Percentiles rank a stretch among this genome's conserved stretches.
phyloP scores from a whole-genome alignment of 2,888 invertebrate genomes.

The Chaetoderma sp. region DNA sequence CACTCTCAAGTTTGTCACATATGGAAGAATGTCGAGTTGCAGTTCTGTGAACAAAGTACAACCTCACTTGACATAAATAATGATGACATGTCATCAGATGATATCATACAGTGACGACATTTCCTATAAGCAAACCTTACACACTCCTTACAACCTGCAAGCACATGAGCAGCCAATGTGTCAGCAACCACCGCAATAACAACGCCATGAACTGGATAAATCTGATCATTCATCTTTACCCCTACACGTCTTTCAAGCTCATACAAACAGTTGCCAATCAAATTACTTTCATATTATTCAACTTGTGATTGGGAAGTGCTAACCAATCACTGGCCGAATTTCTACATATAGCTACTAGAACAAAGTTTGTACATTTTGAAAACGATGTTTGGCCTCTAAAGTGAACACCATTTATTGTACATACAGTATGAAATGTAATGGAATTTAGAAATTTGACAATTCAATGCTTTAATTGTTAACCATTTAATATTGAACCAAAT shows the following conservation, averaged over 20 bases:
- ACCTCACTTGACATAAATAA: neutral
- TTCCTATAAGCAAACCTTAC: neutral
- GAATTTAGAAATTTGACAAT: too few species aligned
- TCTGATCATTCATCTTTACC: neutral
- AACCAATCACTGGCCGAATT: too few species aligned
- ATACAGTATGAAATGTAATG: too few species aligned
- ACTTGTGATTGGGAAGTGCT: too few species aligned
- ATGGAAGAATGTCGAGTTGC: neutral
- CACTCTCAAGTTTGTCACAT: neutral
- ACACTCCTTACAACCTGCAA: neutral
- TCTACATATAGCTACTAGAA: too few species aligned
- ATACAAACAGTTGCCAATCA: too few species aligned
- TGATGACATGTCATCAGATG: neutral
- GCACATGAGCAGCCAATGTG: neutral
- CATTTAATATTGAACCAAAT: too few species aligned
- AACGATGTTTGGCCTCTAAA: too few species aligned
- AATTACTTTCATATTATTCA: too few species aligned
- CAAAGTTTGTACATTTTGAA: too few species aligned
- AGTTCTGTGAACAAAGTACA: neutral
- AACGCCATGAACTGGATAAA: neutral
- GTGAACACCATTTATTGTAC: too few species aligned
- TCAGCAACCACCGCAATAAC: neutral
- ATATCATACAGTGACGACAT: neutral
- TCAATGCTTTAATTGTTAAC: too few species aligned
- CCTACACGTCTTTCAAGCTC: neutral